These are phyloP conservation scores for Aurelia sp. DNA, from an alignment of 30 jellyfish, hydroid and myxozoan genomes.

Conservation along the genomic window DNA sequence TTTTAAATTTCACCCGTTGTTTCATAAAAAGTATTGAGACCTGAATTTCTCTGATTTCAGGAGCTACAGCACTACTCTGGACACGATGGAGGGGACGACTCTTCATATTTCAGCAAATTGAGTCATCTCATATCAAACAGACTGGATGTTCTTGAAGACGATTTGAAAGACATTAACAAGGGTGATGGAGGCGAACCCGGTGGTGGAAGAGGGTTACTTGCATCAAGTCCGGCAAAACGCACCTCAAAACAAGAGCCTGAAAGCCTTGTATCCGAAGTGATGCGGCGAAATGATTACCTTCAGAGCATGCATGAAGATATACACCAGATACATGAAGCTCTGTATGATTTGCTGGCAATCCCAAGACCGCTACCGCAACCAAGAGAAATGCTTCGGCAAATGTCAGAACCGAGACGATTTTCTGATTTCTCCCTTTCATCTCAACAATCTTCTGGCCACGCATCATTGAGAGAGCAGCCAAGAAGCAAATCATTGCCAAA, in stretches of 20 bases:
- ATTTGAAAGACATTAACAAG: slow-evolving; percentile 39
- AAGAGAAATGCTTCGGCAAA: neutral
- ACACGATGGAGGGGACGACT: slow-evolving; percentile 80
- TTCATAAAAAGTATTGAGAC: neutral
- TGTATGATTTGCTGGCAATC: neutral
- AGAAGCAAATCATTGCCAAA: no score
- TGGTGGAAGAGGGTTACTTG: slow-evolving; percentile 2
- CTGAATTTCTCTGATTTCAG: slow-evolving; percentile 37
- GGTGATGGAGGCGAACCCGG: neutral
- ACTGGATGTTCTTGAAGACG: slow-evolving; percentile 58
- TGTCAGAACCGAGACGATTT: no score
- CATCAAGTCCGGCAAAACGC: neutral
- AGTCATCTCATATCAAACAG: slow-evolving; percentile 55
- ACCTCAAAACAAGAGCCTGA: slow-evolving; percentile 14
- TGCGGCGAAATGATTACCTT: slow-evolving; percentile 53
- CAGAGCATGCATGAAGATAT: slow-evolving; percentile 45
- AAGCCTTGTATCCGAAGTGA: slow-evolving; percentile 20
- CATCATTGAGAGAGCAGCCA: no score
- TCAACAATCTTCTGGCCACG: no score
- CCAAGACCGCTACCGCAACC: slow-evolving; percentile 14
- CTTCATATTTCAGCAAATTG: slow-evolving; percentile 44
- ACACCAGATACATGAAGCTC: slow-evolving; percentile 29
- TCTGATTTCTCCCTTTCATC: no score
- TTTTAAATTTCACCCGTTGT: no score
- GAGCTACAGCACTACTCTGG: slow-evolving; percentile 63